Evolutionary conservation across 1,140 invertebrate species (phyloP), one percentile per base, ranked within the genome.

Genomic region (Orius insidiosus): DNA sequence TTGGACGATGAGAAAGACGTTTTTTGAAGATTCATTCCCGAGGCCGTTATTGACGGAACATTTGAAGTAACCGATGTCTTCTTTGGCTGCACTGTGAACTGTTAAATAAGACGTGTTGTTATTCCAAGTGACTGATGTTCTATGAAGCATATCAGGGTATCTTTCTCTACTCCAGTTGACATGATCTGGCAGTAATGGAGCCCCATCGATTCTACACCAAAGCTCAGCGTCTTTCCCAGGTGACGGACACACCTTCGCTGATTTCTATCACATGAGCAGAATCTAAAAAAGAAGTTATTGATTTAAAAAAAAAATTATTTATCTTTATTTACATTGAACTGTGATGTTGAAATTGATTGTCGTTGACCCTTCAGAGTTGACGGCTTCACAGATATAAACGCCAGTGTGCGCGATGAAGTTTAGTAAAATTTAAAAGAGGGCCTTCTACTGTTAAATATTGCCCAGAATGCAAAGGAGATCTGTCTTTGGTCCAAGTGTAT

Each of bases 31-130:
- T 38, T 78, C 72, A 53, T 78, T 74, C 14, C 86, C 88, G 49
- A 97, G 81, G 39, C 84, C 83, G 61, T 98, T 98, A 66, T 94
- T 80, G 13, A 86, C 89, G 38, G 80, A 72, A 63, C 93, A 98
- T 35, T 74, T 73, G 65, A 93, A 98, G 47, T 76, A 73, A 1
- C 93, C 93, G 1, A 87, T 81, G 63, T 95, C 90, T 43, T 81
- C 76, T 52, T 81, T 75, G 24, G 72, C 75, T 0, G 86, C 78
- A 56, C 78, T 67, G 37, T 74, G 71, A 45, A 97, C 77, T 36
- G 78, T 74, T 7, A 98, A 68, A 54, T 78, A 84, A 34, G 84
- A 83, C 31, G 78, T 87, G 41, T 74, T 71, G 56, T 79, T 81
- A 51, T 70, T 70, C 58, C 85, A 83, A 48, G 78, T 75, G 16